These are phyloP conservation scores for Oscheius sp. DNA, from an alignment of 2,888 invertebrate genomes.

Conservation along the genomic window DNA sequence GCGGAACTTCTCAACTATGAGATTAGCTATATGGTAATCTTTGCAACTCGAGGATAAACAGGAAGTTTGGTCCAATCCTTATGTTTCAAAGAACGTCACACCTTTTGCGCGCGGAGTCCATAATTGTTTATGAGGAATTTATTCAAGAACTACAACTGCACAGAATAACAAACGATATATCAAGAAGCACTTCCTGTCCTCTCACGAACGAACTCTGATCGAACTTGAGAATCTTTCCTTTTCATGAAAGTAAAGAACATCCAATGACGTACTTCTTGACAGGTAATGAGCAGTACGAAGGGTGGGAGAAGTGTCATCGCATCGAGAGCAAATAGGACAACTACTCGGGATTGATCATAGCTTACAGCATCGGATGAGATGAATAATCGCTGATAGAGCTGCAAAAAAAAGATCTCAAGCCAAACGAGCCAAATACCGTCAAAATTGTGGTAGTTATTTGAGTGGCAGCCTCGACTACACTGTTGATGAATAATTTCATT, in stretches of 20 bases:
- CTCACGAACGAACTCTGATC: no score
- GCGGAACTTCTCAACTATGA: no score
- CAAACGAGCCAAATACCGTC: background rate
- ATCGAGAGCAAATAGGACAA: background rate
- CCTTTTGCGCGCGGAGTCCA: no score
- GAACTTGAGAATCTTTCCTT: no score
- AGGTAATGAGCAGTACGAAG: background rate
- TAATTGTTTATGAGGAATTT: no score
- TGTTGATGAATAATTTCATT: slow-evolving; percentile 2
- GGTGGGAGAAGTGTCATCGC: background rate
- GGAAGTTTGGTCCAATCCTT: no score
- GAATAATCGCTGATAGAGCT: slow-evolving; percentile 1
- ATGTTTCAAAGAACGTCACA: no score
- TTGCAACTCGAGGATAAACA: no score
- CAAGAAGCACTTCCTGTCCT: no score
- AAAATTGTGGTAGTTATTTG: background rate
- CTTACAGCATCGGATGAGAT: background rate
- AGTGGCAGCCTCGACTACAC: background rate
- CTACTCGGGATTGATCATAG: background rate
- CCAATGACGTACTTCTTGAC: background rate
- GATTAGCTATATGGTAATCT: no score
- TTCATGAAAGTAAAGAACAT: background rate
- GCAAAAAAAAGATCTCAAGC: background rate
- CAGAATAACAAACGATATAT: no score
- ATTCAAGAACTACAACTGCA: no score